phyloP scores from a whole-genome alignment of 2,888 invertebrate genomes.

The Athalia cordata region DNA sequence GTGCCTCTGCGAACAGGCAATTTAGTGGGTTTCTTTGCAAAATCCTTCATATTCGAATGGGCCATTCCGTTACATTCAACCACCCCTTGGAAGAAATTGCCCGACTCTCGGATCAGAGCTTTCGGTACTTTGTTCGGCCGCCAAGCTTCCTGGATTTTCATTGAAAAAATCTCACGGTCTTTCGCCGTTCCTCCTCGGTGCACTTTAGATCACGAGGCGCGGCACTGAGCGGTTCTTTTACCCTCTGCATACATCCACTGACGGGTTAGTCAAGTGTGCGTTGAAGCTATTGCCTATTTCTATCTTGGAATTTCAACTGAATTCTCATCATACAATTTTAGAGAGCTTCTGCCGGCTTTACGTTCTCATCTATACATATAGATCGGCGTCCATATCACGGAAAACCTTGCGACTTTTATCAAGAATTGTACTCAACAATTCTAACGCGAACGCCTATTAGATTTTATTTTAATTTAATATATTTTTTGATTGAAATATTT shows the following conservation, averaged over 20 bases:
- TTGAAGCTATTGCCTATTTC: too few relatives aligned
- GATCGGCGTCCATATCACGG: too few relatives aligned
- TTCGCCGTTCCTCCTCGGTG: neutral
- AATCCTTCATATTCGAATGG: slow-evolving; percentile 41
- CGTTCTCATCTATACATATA: too few relatives aligned
- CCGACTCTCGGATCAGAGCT: slow-evolving; percentile 33
- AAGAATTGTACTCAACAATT: too few relatives aligned
- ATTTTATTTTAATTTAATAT: too few relatives aligned
- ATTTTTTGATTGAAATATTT: neutral
- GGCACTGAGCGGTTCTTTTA: neutral
- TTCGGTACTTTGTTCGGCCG: slow-evolving; percentile 27
- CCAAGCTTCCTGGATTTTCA: slow-evolving; percentile 20
- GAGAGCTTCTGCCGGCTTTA: too few relatives aligned
- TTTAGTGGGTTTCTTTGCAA: slow-evolving; percentile 37
- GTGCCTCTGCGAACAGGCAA: slow-evolving; percentile 31
- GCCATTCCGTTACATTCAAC: slow-evolving; percentile 28
- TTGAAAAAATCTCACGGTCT: slow-evolving; percentile 21
- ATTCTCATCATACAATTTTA: too few relatives aligned
- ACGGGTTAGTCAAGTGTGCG: neutral
- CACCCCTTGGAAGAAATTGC: slow-evolving; percentile 29
- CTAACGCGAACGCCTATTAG: too few relatives aligned
- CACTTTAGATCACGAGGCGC: neutral
- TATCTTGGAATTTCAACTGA: too few relatives aligned
- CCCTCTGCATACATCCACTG: neutral
- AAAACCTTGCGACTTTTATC: too few relatives aligned